These are phyloP conservation scores for Fratercula arctica DNA, from an alignment of 2,797 vertebrate species.

Conservation along the genomic window DNA sequence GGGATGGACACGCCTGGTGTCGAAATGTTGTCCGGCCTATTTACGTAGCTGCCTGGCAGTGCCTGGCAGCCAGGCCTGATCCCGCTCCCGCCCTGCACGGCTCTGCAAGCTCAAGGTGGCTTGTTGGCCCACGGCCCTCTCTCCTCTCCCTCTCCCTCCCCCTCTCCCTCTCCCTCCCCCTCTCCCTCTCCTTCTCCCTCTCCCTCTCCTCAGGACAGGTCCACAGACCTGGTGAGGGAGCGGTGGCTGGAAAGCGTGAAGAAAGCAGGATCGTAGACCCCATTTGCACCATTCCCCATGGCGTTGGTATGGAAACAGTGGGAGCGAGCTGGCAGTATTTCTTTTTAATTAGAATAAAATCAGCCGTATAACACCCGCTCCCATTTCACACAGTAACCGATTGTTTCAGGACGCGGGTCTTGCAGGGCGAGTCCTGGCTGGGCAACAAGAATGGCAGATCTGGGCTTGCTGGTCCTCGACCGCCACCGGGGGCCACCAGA, in stretches of 20 bases:
- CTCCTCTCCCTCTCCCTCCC: no score
- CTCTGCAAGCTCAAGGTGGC: not conserved
- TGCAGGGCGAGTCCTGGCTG: not conserved
- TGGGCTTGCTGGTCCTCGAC: not conserved
- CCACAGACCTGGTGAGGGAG: not conserved
- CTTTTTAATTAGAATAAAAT: not conserved
- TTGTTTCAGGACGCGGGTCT: not conserved
- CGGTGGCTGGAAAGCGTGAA: not conserved
- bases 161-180: no score
- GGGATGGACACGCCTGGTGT: conserved; percentile 16
- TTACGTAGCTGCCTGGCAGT: conserved; percentile 29
- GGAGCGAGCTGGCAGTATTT: not conserved
- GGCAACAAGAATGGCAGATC: fast-evolving
- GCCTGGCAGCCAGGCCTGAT: not conserved
- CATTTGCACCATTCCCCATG: fast-evolving
- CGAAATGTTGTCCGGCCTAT: conserved; percentile 27
- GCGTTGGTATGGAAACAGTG: not conserved
- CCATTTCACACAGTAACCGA: not conserved
- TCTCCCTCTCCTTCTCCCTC: no score
- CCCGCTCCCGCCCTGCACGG: not conserved
- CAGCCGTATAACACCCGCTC: fast-evolving
- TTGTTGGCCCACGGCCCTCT: not conserved
- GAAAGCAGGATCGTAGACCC: not conserved
- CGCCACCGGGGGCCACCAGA: fast-evolving
- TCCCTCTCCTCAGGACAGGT: no score